These are phyloP conservation scores for Lypha dubia DNA, from an alignment of 2,888 invertebrate genomes.

Conservation along the genomic window DNA sequence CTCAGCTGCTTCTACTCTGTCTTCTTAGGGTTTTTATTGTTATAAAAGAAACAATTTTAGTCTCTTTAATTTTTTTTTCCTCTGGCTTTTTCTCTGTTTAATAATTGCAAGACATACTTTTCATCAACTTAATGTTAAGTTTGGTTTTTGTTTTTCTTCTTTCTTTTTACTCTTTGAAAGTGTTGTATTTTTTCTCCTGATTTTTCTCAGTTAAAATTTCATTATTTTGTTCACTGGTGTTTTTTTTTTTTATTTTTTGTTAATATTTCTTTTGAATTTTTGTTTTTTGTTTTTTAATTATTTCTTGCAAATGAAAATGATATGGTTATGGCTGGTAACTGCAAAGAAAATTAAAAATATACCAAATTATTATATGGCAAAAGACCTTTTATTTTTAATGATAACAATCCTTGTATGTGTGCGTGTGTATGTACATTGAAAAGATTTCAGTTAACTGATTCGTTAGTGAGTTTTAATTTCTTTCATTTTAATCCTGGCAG, in stretches of 20 bases:
- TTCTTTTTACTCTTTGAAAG: neutral
- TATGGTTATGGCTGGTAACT: constrained; percentile 57
- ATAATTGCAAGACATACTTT: constrained; percentile 59
- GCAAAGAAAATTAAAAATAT: constrained; percentile 40
- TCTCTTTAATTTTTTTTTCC: constrained; percentile 19
- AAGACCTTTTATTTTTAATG: constrained; percentile 34
- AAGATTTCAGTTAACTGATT: constrained; percentile 36
- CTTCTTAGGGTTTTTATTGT: constrained; percentile 37
- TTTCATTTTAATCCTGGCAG: neutral
- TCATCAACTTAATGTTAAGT: constrained; percentile 54
- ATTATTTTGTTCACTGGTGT: constrained; percentile 42
- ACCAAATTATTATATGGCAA: constrained; percentile 41
- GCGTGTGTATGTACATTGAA: neutral
- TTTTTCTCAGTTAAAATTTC: constrained; percentile 45
- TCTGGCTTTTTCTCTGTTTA: constrained; percentile 19
- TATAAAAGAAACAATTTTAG: constrained; percentile 31
- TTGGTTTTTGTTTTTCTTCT: neutral
- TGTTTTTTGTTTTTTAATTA: constrained; percentile 41
- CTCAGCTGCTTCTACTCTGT: constrained; percentile 31
- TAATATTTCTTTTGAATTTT: constrained; percentile 43
- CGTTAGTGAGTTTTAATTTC: neutral
- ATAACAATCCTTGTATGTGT: constrained; percentile 25
- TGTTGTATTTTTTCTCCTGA: constrained; percentile 22
- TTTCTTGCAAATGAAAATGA: constrained; percentile 45
- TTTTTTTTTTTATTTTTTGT: constrained; percentile 13